Evolutionary conservation across 92 coral and sea anemone genomes (phyloP), one percentile per base, ranked within the genome.

Genomic region (Phymanthus crucifer): DNA sequence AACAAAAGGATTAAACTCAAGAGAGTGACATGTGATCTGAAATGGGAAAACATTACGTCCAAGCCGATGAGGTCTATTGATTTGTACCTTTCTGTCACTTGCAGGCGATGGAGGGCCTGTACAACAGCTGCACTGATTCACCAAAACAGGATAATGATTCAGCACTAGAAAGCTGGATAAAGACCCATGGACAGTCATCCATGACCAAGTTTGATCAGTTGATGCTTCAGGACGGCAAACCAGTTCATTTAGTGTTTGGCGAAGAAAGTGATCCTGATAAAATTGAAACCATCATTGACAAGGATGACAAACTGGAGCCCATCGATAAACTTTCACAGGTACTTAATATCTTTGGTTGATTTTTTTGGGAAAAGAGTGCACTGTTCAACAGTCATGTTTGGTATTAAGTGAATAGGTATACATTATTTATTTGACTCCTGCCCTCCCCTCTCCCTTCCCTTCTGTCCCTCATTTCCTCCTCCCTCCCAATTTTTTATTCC

Each of bases 321-420:
- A 82, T 90, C 9, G 94, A 92, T 66, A 89, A 90, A 67, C 92
- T 92, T 9, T 92, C 97, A 17, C 97, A 92, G 92, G 97, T 92
- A 73, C 33, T 34, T n/a, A 14, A 13, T 38, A 38, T 2, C 14
- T 2, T 10, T 43, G 0, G 10, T 43, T 7, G 13, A 13, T 17
- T 6, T 43, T 43, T 43, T 43, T 43, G 1, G 14, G 48, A 11
- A 43, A 7, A 43, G 48, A 43, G 14, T 10, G 14, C 48, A 43
- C 14, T n/a, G n/a, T n/a, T n/a, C 48, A 43, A 43, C 48, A 38
- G 10, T 43, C 18, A 43, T 43, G 43, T 43, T 38, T 38, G 45
- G 10, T 38, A 38, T 5, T 5, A 38, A 38, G 10, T 5, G 45
- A 38, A 38, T 38, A 38, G 3, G 43, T 38, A 38, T 8, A 38